A percentile compares a stretch with the other conserved stretches of the same genome.
Conservation (phyloP, 2,113 vertebrate genomes). For the Scopus umbretta region DNA sequence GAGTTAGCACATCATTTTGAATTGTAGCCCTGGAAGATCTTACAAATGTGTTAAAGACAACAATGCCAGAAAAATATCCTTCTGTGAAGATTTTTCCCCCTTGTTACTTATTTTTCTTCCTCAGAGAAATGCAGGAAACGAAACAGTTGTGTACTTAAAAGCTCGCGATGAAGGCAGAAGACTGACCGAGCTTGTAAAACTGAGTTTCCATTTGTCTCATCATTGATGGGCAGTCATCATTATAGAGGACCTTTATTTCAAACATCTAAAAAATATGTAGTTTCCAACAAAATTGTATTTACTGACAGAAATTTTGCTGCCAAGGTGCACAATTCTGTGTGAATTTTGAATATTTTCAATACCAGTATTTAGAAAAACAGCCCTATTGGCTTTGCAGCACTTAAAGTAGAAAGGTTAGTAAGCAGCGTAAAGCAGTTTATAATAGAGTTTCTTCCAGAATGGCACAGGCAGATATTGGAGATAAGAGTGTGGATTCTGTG, state of each 20-base stretch:
- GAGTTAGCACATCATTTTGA: not conserved
- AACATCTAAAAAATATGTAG: accelerated
- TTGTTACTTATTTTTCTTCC: not conserved
- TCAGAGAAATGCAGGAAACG: not conserved
- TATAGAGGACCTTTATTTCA: not conserved
- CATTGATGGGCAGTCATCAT: not conserved
- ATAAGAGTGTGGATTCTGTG: not conserved
- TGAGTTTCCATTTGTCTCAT: not conserved
- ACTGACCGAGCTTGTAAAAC: not conserved
- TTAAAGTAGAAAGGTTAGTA: not conserved
- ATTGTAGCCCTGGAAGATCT: not conserved
- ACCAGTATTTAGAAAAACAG: not conserved
- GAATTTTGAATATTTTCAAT: not conserved
- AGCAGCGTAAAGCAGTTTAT: not conserved
- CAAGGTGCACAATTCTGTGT: not conserved
- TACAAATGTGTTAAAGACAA: not conserved
- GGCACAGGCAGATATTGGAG: not conserved
- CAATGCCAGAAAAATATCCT: not conserved
- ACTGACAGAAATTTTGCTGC: not conserved
- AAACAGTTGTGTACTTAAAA: not conserved
- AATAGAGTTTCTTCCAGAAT: not conserved
- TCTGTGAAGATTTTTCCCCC: too few species aligned
- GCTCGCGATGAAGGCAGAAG: not conserved
- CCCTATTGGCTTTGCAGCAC: not conserved
- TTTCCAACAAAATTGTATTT: not conserved